A percentile compares a stretch with the other conserved stretches of the same genome.
phyloP scores from a whole-genome alignment of 2,797 vertebrate species.

The Karalla daura region DNA sequence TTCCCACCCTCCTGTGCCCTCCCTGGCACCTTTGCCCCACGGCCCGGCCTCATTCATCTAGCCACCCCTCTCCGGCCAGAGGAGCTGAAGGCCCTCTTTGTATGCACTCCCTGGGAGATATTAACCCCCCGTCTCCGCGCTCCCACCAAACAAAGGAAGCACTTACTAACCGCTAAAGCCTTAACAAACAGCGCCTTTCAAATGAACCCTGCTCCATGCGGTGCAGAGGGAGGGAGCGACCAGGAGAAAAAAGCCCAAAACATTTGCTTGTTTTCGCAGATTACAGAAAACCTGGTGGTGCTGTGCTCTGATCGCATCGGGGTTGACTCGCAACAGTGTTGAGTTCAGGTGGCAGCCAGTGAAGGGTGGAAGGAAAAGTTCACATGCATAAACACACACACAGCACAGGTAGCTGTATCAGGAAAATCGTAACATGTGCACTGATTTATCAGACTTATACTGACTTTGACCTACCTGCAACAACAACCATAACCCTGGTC shows the following conservation, averaged over 20 bases:
- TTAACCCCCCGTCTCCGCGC: constrained; percentile 79
- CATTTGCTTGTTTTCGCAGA: constrained; percentile 74
- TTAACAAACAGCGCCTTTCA: constrained; percentile 85
- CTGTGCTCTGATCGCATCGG: constrained; percentile 40
- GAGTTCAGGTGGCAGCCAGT: constrained; percentile 9
- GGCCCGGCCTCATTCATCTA: constrained; percentile 77
- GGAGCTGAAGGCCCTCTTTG: constrained; percentile 85
- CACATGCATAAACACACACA: not conserved
- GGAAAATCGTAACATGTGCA: not conserved
- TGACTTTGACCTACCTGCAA: not conserved
- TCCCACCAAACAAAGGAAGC: constrained; percentile 83
- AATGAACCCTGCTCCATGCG: constrained; percentile 77
- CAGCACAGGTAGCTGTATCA: not conserved
- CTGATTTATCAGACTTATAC: not conserved
- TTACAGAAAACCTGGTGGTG: constrained; percentile 70
- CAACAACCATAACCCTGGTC: not conserved
- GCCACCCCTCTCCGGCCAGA: constrained; percentile 77
- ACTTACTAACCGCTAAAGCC: constrained; percentile 86
- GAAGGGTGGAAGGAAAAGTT: not conserved
- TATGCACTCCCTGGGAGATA: constrained; percentile 82
- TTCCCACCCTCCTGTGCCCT: constrained; percentile 73
- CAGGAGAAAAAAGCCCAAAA: constrained; percentile 69
- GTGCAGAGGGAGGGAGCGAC: constrained; percentile 62
- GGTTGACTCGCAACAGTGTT: constrained; percentile 23
- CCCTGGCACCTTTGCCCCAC: constrained; percentile 79